A percentile compares a stretch with the other conserved stretches of the same genome.
Conservation (phyloP, 2,797 vertebrate species). For the Graptemys geographica region DNA sequence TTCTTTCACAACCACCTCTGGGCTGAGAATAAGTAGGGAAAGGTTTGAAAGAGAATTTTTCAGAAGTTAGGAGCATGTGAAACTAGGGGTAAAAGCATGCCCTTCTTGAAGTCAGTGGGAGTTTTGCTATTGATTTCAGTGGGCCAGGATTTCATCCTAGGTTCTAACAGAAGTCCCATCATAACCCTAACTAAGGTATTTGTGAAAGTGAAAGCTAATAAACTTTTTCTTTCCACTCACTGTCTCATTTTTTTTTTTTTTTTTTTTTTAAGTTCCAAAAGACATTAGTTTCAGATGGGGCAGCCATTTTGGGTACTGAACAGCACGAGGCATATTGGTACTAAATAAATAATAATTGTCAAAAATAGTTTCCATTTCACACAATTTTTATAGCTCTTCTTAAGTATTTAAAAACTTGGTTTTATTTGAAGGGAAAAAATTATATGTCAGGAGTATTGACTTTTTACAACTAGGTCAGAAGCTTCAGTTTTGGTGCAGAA, state of each 20-base stretch:
- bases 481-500: slow-evolving; percentile 11
- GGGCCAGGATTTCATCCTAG: background rate
- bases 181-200: background rate
- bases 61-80: background rate
- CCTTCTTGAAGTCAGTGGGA: background rate
- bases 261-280: background rate
- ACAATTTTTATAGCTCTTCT: background rate
- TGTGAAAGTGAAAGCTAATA: background rate
- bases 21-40: background rate
- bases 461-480: background rate
- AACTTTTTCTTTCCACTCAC: background rate
- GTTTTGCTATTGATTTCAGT: background rate
- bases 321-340: background rate
- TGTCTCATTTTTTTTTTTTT: background rate
- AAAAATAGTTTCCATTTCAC: background rate
- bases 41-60: background rate
- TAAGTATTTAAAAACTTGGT: background rate
- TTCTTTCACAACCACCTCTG: fast-evolving
- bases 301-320: background rate
- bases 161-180: background rate
- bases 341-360: background rate
- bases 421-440: background rate
- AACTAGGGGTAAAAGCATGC: background rate
- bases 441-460: background rate
- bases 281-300: background rate